Evolutionary conservation across 2,797 vertebrate species (phyloP), one percentile per base, ranked within the genome.

Genomic region (Gouania willdenowi): DNA sequence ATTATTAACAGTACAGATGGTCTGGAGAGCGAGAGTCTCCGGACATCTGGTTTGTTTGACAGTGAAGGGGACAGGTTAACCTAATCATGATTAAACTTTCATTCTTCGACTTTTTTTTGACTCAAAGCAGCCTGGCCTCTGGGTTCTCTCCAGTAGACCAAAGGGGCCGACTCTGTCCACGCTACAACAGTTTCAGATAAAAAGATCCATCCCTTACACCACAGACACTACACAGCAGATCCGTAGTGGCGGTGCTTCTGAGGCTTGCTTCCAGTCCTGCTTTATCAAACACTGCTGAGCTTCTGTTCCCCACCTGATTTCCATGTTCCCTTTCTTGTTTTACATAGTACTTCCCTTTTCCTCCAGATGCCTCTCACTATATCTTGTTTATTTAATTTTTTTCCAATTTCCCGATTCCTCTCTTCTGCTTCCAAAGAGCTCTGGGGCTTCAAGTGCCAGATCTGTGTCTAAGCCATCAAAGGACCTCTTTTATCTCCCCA

Each of bases 341-440:
- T 84, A 81, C 80, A 79, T 65, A 44, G 41, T 58, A 22, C 70
- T 63, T 59, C 71, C 66, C 54, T 15, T 81, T 60, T 54, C 63
- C 2, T 6, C 66, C 66, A 75, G 56, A 66, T 65, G 67, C 11
- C 21, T 36, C 73, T 47, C 64, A 73, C 81, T 67, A 53, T 70
- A 73, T 54, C 47, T 65, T 83, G 60, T 79, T 87, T 74, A 63
- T 80, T 81, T 83, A 70, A 84, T 67, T 33, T 27, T 5, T 21
- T 20, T 31, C 73, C 23, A 27, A 70, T 87, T 86, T 63, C 77
- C 64, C 36, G 49, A 38, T 79, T 71, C 52, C 75, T 90, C 77
- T 84, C 32, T 85, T 91, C 75, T 88, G 58, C 57, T 73, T 91
- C 84, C 81, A 89, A 81, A 83, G 68, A 75, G 79, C 84, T 87